Percentiles rank a stretch among this genome's conserved stretches.
These are phyloP conservation scores for Labroides dimidiatus DNA, from an alignment of 2,797 vertebrate species.

Conservation along the genomic window DNA sequence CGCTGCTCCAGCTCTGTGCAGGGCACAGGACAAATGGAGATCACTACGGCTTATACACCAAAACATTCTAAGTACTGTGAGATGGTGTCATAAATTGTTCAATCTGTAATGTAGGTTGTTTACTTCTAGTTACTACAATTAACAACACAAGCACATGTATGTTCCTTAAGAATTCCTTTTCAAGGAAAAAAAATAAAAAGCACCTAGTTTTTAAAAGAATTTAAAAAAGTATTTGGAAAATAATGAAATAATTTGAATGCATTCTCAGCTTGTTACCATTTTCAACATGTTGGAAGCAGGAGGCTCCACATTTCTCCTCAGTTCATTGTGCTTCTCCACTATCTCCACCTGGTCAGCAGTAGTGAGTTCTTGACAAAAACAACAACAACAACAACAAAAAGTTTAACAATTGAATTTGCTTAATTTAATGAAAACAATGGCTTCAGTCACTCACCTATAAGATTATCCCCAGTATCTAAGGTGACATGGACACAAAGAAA, in stretches of 20 bases:
- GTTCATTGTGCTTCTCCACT: conserved; percentile 62
- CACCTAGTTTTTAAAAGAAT: not conserved
- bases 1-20: conserved; percentile 65
- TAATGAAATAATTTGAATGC: not conserved
- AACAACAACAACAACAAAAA: not conserved
- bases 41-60: not conserved
- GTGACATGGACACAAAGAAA: not conserved
- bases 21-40: conserved; percentile 17
- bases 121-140: no score
- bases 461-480: not conserved
- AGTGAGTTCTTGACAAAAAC: conserved; percentile 14
- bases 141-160: not conserved
- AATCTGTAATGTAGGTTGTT: not conserved
- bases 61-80: not conserved
- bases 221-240: no score
- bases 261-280: conserved; percentile 58
- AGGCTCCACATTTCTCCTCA: conserved; percentile 57
- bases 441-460: not conserved
- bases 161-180: not conserved
- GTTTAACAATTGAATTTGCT: no score
- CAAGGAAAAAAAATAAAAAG: not conserved
- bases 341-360: conserved; percentile 43
- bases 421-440: not conserved
- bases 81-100: not conserved
- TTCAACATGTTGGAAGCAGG: conserved; percentile 67